Conservation (phyloP, 1,140 invertebrate species). For the Drosophila navojoa region DNA sequence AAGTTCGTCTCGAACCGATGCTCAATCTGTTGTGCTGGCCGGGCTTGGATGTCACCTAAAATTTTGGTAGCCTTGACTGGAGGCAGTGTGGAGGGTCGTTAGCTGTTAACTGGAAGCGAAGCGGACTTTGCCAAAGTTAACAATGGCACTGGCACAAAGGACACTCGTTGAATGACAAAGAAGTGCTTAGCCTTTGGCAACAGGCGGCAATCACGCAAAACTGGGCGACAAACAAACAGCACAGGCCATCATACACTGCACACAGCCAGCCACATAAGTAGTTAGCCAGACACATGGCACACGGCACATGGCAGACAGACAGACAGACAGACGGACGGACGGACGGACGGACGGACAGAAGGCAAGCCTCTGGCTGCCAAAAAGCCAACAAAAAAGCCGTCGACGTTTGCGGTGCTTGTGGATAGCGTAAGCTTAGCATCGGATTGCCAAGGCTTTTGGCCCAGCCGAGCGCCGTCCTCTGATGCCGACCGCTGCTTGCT, state of each 20-base stretch:
- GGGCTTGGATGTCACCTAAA: neutral
- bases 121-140: conserved; percentile 50
- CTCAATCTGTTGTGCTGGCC: neutral
- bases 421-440: conserved; percentile 58
- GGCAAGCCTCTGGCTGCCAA: conserved; percentile 22
- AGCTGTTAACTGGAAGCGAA: neutral
- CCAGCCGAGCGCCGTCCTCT: conserved; percentile 7
- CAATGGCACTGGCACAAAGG: conserved; percentile 71
- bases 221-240: conserved; percentile 24
- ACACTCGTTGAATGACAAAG: conserved; percentile 79
- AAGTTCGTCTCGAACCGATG: neutral
- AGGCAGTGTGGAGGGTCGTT: neutral
- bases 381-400: conserved; percentile 14
- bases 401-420: conserved; percentile 28
- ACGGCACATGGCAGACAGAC: neutral
- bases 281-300: conserved; percentile 23
- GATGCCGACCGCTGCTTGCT: too few species aligned
- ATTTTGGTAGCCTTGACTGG: neutral
- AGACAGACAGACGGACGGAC: neutral
- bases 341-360: neutral
- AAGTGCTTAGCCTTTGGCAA: conserved; percentile 77
- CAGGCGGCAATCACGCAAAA: conserved; percentile 77
- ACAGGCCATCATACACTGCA: neutral
- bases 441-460: conserved; percentile 56
- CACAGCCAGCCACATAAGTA: conserved; percentile 18